Evolutionary conservation across 2,888 invertebrate genomes (phyloP).

Genomic region (Geotrupes spiniger): DNA sequence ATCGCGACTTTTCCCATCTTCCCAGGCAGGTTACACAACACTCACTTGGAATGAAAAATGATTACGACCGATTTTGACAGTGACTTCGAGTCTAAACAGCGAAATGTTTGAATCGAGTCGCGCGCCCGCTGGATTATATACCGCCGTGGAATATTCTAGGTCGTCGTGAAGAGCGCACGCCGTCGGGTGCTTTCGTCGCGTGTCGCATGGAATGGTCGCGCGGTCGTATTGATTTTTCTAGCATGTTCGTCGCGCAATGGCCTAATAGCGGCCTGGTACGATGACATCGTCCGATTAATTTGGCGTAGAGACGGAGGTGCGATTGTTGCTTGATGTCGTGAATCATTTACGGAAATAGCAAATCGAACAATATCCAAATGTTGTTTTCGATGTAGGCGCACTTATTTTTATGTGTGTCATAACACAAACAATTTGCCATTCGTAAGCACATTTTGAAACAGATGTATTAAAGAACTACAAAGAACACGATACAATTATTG

Average conservation of each 20-base stretch:
- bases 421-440: too few relatives aligned
- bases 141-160: neutral
- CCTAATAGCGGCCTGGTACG: neutral
- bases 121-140: neutral
- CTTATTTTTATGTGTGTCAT: conserved; percentile 12
- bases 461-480: neutral
- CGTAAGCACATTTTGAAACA: too few relatives aligned
- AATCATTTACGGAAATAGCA: conserved; percentile 20
- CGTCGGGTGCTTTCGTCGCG: neutral
- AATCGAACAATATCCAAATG: conserved; percentile 15
- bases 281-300: neutral
- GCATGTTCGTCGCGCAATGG: conserved; percentile 4
- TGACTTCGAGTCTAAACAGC: neutral
- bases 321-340: conserved; percentile 7
- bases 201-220: neutral
- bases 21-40: conserved; percentile 11
- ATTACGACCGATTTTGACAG: conserved; percentile 10
- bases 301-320: too few relatives aligned
- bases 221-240: conserved; percentile 1
- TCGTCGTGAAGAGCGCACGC: neutral
- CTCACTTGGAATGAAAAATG: neutral
- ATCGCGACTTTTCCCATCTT: conserved; percentile 58
- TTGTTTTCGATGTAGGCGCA: conserved; percentile 12
- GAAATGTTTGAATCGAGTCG: neutral
- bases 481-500: too few relatives aligned